These are phyloP conservation scores for Pyrrhura leucotis DNA, from an alignment of 2,797 vertebrate species.

Conservation along the genomic window DNA sequence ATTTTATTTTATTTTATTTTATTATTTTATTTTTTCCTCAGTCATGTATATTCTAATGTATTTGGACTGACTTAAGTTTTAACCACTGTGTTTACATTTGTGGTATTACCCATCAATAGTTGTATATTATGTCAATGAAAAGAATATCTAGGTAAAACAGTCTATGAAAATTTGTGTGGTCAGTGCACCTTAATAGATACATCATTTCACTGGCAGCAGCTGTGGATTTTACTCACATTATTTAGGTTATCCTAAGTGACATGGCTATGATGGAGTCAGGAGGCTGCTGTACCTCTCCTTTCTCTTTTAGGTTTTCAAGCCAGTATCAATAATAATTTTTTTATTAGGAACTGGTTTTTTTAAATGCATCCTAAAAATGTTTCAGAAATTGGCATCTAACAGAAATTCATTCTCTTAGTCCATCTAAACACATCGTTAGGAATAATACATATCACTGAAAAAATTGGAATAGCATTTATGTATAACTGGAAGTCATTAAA, in stretches of 20 bases:
- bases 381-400: neutral
- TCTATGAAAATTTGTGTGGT: neutral
- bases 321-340: neutral
- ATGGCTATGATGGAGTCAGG: neutral
- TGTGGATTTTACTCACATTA: neutral
- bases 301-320: neutral
- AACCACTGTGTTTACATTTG: neutral
- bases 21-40: neutral
- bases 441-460: neutral
- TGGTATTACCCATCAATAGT: neutral
- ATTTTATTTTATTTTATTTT: neutral
- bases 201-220: neutral
- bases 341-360: neutral
- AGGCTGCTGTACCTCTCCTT: neutral
- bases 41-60: neutral
- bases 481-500: neutral
- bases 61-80: neutral
- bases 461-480: neutral
- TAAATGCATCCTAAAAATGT: fast-evolving
- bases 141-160: neutral
- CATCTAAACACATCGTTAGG: neutral
- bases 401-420: neutral
- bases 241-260: neutral
- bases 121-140: neutral
- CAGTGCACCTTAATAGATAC: too few relatives aligned